Evolutionary conservation across 2,888 invertebrate species (phyloP), one percentile per base, ranked within the genome.

Genomic region (Acheta domesticus): DNA sequence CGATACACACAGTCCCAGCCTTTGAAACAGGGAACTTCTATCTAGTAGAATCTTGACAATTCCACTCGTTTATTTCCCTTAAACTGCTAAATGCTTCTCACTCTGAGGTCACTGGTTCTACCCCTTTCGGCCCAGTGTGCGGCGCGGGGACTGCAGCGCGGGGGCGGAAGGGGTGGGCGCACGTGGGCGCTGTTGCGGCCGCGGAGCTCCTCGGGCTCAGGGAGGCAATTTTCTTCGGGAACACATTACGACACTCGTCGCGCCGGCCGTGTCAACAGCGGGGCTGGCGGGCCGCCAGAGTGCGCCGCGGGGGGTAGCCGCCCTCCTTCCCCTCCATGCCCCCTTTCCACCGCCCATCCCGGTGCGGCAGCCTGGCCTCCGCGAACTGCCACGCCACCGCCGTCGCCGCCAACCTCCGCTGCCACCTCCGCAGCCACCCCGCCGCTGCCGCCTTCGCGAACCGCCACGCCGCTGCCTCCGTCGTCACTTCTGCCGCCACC

Each of bases 211-310:
- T 5, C 16, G 16, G 62, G 62, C 62, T 4, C 16, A 62, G 62
- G 16, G n/a, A 62, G n/a, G 62, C 62, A 62, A 62, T 62, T 19
- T 62, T 62, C 62, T 62, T 62, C n/a, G 62, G 62, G 62, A 62
- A 62, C 62, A 62, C 62, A 62, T 62, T 62, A 62, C 62, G 62
- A 62, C 62, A 62, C 16, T 62, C 14, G 62, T 62, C 62, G 62
- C 62, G 16, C 14, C 62, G 16, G 16, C 62, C 62, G 62, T 62
- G 62, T 62, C 62, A 62, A 62, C n/a, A 62, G 62, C n/a, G 62
- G 16, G 62, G 62, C 62, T 62, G 62, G 62, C 62, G 62, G 16
- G 8, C n/a, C 14, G 62, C 62, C 62, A 62, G 62, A 62, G 62
- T 14, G 62, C n/a, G 62, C 16, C 16, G 8, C 4, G 16, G 16